Percentiles rank a stretch among this genome's conserved stretches.
Conservation (phyloP, 2,113 vertebrate species). For the Abramis brama region DNA sequence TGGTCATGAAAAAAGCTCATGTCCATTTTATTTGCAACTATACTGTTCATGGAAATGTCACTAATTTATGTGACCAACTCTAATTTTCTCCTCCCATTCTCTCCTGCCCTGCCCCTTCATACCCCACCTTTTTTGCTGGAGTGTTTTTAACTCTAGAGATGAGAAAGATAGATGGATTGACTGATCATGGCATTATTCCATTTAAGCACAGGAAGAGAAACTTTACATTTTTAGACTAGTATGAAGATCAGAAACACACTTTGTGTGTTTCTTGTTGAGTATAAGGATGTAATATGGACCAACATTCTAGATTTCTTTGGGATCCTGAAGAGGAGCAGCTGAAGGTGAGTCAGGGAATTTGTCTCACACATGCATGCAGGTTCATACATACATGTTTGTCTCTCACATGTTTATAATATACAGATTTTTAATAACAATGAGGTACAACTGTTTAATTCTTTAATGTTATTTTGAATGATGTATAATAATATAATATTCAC, state of each 20-base stretch:
- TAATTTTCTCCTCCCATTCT: not conserved
- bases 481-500: not conserved
- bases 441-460: not conserved
- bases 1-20: not conserved
- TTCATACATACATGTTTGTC: not conserved
- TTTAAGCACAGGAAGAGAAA: not conserved
- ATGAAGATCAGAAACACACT: not conserved
- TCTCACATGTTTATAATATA: not conserved
- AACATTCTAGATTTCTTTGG: not conserved
- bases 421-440: not conserved
- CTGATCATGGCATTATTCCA: not conserved
- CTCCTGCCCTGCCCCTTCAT: not conserved
- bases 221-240: not conserved
- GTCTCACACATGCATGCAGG: not conserved
- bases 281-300: not conserved
- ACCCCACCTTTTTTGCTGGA: not conserved
- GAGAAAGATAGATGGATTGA: not conserved
- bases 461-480: not conserved
- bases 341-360: slow-evolving; percentile 17
- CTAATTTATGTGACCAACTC: not conserved
- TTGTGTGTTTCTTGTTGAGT: not conserved
- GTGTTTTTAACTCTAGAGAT: not conserved
- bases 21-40: not conserved
- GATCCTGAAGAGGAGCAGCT: slow-evolving; percentile 22
- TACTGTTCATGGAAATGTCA: not conserved